phyloP scores from a whole-genome alignment of 1,140 invertebrate genomes.

The Aphaenogaster rudis region DNA sequence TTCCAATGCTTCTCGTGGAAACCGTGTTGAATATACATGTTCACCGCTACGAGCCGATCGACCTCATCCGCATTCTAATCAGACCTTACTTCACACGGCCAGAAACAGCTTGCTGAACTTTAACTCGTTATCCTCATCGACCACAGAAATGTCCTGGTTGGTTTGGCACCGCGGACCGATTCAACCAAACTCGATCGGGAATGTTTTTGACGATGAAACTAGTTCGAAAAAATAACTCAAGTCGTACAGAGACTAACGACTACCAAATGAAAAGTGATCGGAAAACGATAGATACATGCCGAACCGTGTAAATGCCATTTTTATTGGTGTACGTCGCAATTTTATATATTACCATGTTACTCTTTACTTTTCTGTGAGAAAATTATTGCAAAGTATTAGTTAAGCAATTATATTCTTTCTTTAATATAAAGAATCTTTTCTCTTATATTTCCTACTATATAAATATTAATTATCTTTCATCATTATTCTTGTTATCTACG shows the following conservation, averaged over 20 bases:
- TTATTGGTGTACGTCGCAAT: constrained; percentile 1
- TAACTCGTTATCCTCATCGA: constrained; percentile 77
- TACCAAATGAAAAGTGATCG: constrained; percentile 38
- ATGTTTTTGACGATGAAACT: constrained; percentile 67
- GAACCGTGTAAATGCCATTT: neutral
- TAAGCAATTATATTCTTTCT: neutral
- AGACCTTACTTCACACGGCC: constrained; percentile 76
- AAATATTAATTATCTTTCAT: constrained; percentile 7
- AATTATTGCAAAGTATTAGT: neutral
- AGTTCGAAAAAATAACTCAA: constrained; percentile 53
- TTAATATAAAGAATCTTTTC: neutral
- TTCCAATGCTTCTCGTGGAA: constrained; percentile 65
- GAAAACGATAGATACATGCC: constrained; percentile 28
- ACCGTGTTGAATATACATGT: constrained; percentile 77
- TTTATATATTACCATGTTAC: neutral
- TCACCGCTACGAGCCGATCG: constrained; percentile 70
- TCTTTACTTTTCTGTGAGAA: neutral
- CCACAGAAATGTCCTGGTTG: constrained; percentile 70
- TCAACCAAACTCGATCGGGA: constrained; percentile 57
- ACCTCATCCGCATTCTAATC: constrained; percentile 81
- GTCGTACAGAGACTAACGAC: constrained; percentile 37
- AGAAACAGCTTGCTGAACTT: constrained; percentile 79
- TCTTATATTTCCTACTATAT: neutral
- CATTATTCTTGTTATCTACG: neutral
- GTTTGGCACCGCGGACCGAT: constrained; percentile 70